Percentiles rank a stretch among this genome's conserved stretches.
Evolutionary conservation across 2,113 vertebrate species (phyloP).

Genomic region (Collichthys lucidus): DNA sequence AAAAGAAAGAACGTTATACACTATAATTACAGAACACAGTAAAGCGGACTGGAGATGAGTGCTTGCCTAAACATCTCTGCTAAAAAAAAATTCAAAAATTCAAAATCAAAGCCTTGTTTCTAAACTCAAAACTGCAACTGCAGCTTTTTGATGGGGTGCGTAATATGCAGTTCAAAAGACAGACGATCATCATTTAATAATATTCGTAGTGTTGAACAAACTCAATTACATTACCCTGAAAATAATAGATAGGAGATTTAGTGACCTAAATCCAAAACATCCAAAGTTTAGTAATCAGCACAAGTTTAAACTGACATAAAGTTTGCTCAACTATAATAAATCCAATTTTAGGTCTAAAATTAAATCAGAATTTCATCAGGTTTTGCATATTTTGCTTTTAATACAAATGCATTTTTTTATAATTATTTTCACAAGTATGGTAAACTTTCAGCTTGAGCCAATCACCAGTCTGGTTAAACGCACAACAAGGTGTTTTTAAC

Average conservation of each 20-base stretch:
- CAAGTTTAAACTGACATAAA: not conserved
- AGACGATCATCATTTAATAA: slow-evolving; percentile 6
- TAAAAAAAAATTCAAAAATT: not conserved
- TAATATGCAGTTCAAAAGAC: not conserved
- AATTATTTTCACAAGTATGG: too few relatives aligned
- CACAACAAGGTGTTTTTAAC: too few relatives aligned
- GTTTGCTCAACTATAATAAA: not conserved
- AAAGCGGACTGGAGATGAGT: not conserved
- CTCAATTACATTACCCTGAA: slow-evolving; percentile 16
- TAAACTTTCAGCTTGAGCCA: not conserved
- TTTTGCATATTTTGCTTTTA: not conserved
- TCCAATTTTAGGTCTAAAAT: not conserved
- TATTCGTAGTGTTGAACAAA: slow-evolving; percentile 6
- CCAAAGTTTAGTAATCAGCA: slow-evolving; percentile 16
- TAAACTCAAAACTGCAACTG: slow-evolving; percentile 7
- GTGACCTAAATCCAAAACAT: slow-evolving; percentile 24
- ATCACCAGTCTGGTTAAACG: not conserved
- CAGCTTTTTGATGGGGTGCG: slow-evolving; percentile 6
- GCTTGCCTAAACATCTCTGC: not conserved
- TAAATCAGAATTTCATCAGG: not conserved
- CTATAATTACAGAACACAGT: not conserved
- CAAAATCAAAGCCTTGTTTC: not conserved
- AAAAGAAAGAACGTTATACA: not conserved
- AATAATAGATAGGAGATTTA: not conserved
- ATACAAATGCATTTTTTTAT: not conserved